A percentile compares a stretch with the other conserved stretches of the same genome.
Conservation (phyloP, 2,888 invertebrate species). For the Lasius platythorax region DNA sequence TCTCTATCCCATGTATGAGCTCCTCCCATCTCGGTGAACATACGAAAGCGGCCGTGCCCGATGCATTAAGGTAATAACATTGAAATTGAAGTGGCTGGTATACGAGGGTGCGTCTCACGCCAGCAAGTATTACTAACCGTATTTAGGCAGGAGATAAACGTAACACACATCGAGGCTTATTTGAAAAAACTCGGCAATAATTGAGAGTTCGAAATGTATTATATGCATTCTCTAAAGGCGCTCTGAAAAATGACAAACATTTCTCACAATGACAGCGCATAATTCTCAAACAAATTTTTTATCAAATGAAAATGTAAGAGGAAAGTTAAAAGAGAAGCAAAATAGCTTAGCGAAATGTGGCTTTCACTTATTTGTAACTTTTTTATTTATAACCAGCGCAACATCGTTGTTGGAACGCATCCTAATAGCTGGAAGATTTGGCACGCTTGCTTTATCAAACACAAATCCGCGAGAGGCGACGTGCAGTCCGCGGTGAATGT, state of each 20-base stretch:
- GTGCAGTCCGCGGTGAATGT: conserved; percentile 24
- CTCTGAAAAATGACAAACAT: background rate
- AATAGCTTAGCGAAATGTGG: background rate
- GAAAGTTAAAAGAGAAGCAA: background rate
- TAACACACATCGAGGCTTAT: background rate
- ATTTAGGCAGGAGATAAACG: conserved; percentile 13
- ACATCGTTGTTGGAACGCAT: conserved; percentile 13
- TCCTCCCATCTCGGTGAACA: conserved; percentile 37
- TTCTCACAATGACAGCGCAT: background rate
- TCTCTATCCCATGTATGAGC: background rate
- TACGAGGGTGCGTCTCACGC: conserved; percentile 68
- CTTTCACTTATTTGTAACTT: background rate
- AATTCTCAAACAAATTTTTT: background rate
- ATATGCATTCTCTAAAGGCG: background rate
- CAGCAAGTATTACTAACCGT: conserved; percentile 26
- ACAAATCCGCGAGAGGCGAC: background rate
- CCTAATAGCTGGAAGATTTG: conserved; percentile 26
- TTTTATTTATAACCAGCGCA: background rate
- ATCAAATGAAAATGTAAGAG: background rate
- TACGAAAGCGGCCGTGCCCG: conserved; percentile 30
- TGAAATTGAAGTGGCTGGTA: conserved; percentile 69
- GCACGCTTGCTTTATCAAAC: conserved; percentile 10
- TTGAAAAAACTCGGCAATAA: background rate
- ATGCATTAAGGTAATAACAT: conserved; percentile 72
- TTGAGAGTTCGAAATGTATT: background rate